Percentiles rank a stretch among this genome's conserved stretches.
Conservation (phyloP, 2,797 vertebrate genomes). For the Mormyrus hasselquistii region DNA sequence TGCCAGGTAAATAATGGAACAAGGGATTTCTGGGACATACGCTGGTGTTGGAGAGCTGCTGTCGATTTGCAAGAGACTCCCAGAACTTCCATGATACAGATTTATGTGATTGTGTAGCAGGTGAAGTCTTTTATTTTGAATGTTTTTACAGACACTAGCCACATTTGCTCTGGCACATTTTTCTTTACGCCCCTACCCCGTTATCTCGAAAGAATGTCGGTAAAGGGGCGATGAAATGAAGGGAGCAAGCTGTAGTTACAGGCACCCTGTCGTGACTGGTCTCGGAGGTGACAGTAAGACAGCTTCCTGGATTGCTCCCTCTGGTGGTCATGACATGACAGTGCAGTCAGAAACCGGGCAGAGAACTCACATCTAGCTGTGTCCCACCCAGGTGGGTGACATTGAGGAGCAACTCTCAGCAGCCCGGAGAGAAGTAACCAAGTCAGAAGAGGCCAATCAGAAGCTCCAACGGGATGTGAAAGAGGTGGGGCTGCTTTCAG, state of each 20-base stretch:
- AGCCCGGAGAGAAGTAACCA: conserved; percentile 77
- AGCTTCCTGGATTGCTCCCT: conserved; percentile 16
- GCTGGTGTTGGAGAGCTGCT: background rate
- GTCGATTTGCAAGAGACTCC: background rate
- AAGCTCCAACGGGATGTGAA: conserved; percentile 85
- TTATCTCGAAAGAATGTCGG: background rate
- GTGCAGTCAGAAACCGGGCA: background rate
- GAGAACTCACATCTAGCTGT: background rate
- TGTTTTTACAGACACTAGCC: background rate
- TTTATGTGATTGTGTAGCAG: background rate
- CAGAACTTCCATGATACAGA: background rate
- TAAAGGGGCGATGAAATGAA: background rate
- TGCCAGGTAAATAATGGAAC: background rate
- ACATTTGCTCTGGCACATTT: background rate
- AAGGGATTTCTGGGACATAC: background rate
- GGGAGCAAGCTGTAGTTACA: background rate
- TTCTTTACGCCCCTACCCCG: background rate
- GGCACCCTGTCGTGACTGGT: background rate
- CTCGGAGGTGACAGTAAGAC: background rate
- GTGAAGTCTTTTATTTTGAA: background rate
- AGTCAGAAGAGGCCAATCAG: conserved; percentile 80
- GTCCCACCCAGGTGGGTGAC: conserved; percentile 68
- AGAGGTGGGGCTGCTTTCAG: conserved; percentile 63
- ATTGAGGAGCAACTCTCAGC: conserved; percentile 84
- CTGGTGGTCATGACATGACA: conserved; percentile 24